phyloP scores from a whole-genome alignment of 2,797 vertebrate genomes.

The Poecilia wingei region DNA sequence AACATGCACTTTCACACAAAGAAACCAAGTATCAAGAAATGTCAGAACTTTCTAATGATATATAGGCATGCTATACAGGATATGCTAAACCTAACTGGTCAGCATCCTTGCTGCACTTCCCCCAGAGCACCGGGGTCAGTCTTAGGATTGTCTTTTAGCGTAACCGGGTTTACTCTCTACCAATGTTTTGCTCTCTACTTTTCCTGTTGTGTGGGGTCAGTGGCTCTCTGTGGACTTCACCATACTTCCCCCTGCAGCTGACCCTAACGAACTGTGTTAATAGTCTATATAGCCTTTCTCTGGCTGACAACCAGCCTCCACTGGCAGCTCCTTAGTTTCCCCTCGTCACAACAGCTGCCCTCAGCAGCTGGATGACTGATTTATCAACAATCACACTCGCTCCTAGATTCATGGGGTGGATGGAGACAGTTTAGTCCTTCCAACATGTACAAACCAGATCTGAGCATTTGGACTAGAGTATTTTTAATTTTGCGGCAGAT shows the following conservation, averaged over 20 bases:
- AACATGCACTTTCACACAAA: constrained; percentile 26
- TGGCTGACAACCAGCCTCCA: background rate
- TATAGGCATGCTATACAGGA: constrained; percentile 1
- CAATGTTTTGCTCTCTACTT: background rate
- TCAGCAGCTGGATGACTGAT: background rate
- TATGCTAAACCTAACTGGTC: background rate
- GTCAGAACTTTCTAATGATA: constrained; percentile 16
- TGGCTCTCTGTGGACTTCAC: background rate
- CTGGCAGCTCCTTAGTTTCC: background rate
- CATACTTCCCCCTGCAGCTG: background rate
- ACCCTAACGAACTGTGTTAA: background rate
- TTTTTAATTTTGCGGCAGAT: background rate
- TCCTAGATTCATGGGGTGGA: background rate
- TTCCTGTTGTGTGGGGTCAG: background rate
- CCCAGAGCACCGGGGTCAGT: background rate
- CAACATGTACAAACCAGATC: background rate
- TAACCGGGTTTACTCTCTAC: no score
- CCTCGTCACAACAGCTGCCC: background rate
- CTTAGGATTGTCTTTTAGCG: background rate
- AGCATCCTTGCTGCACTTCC: background rate
- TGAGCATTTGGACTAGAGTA: background rate
- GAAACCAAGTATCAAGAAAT: constrained; percentile 52
- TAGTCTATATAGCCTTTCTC: background rate
- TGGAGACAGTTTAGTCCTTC: background rate
- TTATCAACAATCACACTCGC: background rate